phyloP scores from a whole-genome alignment of 2,888 invertebrate species.

The Trissolcus brochymenae region DNA sequence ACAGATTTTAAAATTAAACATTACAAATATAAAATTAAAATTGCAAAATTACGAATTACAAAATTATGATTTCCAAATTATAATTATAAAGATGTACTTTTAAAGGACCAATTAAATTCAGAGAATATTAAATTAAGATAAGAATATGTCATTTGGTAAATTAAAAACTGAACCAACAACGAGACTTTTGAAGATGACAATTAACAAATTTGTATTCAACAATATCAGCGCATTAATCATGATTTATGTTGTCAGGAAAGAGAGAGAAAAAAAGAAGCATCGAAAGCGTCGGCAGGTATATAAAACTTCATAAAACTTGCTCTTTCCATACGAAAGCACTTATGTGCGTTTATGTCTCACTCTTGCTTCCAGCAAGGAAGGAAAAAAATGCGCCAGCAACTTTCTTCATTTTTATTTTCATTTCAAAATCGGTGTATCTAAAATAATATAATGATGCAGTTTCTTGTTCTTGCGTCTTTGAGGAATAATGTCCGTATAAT shows the following conservation, averaged over 20 bases:
- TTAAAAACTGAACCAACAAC: neutral
- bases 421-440: neutral
- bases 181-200: neutral
- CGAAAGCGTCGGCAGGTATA: too few relatives aligned
- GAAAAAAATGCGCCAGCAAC: slow-evolving; percentile 14
- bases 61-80: too few relatives aligned
- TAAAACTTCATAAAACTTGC: slow-evolving; percentile 16
- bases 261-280: too few relatives aligned
- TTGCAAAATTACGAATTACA: too few relatives aligned
- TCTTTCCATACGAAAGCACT: slow-evolving; percentile 29
- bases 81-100: too few relatives aligned
- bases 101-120: too few relatives aligned
- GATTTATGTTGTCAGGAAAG: neutral
- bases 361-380: slow-evolving; percentile 22
- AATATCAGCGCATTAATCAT: slow-evolving; percentile 4
- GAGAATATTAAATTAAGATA: too few relatives aligned
- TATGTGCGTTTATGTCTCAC: slow-evolving; percentile 22
- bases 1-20: too few relatives aligned
- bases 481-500: neutral
- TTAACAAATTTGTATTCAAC: neutral
- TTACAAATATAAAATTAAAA: too few relatives aligned
- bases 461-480: slow-evolving; percentile 11
- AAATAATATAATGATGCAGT: neutral
- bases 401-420: slow-evolving; percentile 20
- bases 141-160: too few relatives aligned